Conservation (phyloP, 35 echinoderm and acorn worm genomes). For the Hemicentrotus pulcherrimus region DNA sequence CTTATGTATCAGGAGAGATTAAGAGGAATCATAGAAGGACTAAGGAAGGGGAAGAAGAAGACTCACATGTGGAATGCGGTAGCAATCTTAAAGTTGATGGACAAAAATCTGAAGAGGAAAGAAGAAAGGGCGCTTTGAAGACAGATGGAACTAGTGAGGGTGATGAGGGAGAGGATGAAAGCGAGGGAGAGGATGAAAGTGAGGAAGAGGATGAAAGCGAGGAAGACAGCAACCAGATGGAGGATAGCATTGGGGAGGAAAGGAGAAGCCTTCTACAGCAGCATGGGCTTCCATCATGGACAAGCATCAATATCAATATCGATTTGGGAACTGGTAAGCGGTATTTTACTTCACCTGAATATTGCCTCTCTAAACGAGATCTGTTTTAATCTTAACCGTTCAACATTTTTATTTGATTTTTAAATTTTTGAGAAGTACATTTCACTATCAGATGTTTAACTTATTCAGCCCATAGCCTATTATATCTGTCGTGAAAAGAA, state of each 20-base stretch:
- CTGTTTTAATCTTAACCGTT: no score
- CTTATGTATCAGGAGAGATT: not conserved
- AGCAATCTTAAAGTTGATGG: not conserved
- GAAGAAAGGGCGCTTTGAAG: not conserved
- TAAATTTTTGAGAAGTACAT: no score
- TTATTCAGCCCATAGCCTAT: no score
- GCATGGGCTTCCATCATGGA: slow-evolving; percentile 73
- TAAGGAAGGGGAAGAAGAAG: not conserved
- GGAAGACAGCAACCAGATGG: slow-evolving; percentile 18
- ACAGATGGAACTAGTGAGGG: slow-evolving; percentile 6
- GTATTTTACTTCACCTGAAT: not conserved
- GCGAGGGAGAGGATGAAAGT: slow-evolving; percentile 14
- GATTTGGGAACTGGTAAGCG: slow-evolving; percentile 65
- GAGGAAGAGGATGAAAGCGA: slow-evolving; percentile 23
- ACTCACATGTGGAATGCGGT: not conserved
- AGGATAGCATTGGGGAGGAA: not conserved
- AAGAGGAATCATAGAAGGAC: not conserved
- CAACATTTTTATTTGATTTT: no score
- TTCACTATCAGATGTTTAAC: no score
- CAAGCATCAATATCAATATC: slow-evolving; percentile 67
- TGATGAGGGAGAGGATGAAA: not conserved
- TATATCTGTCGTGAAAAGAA: no score
- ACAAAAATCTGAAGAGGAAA: slow-evolving; percentile 2
- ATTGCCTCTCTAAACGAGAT: no score
- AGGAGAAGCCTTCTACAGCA: slow-evolving; percentile 51